Percentiles rank a stretch among this genome's conserved stretches.
These are phyloP conservation scores for Caenorhabditis becei DNA, from an alignment of 2,888 invertebrate species.

Conservation along the genomic window DNA sequence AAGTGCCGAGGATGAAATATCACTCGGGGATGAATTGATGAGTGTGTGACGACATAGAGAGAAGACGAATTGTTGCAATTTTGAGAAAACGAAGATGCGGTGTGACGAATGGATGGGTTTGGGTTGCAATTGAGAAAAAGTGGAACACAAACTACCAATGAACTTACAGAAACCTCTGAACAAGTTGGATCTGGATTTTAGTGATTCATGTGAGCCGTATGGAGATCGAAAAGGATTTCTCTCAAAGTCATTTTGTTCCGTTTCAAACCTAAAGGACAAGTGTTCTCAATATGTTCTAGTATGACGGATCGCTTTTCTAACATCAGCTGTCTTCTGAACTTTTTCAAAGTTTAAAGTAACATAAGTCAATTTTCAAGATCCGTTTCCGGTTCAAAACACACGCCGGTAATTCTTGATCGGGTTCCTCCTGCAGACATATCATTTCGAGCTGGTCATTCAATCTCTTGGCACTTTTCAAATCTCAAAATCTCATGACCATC, in stretches of 20 bases:
- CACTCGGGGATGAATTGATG: conserved; percentile 51
- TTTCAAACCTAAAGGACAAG: too few species aligned
- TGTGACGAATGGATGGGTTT: conserved; percentile 4
- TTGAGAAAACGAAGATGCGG: conserved; percentile 8
- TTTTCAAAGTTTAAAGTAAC: too few species aligned
- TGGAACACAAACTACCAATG: neutral
- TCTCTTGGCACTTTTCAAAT: conserved; percentile 7
- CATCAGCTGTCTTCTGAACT: neutral
- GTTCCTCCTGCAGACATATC: neutral
- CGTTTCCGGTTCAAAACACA: neutral
- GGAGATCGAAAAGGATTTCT: too few species aligned
- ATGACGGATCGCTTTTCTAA: neutral
- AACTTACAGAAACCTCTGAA: too few species aligned
- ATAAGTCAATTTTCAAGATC: neutral
- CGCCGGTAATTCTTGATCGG: neutral
- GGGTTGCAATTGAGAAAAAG: neutral
- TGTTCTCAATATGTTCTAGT: too few species aligned
- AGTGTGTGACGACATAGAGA: conserved; percentile 50
- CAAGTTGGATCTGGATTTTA: too few species aligned
- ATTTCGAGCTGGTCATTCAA: conserved; percentile 1
- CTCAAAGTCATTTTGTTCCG: too few species aligned
- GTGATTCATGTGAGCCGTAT: too few species aligned
- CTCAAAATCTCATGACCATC: conserved; percentile 13
- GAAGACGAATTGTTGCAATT: conserved; percentile 38
- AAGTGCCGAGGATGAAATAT: conserved; percentile 57